These are phyloP conservation scores for Momotus momota DNA, from an alignment of 2,797 vertebrate genomes.

Conservation along the genomic window DNA sequence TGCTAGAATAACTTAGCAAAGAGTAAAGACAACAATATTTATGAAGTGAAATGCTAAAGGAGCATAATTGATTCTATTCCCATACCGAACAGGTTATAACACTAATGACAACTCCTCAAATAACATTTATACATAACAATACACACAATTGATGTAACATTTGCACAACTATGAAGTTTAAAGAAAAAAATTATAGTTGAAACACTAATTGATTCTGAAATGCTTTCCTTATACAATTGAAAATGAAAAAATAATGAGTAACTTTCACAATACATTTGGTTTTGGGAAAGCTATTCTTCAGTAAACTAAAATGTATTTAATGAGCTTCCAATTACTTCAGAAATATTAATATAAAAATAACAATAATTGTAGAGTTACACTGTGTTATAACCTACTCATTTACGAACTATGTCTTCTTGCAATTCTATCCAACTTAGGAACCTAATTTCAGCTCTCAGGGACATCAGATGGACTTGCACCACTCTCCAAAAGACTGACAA, in stretches of 20 bases:
- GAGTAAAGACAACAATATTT: conserved; percentile 36
- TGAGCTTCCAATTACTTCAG: neutral
- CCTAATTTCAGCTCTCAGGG: neutral
- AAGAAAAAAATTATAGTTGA: neutral
- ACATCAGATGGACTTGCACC: neutral
- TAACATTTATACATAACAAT: neutral
- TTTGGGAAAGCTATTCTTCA: neutral
- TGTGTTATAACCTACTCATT: neutral
- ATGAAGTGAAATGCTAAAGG: neutral
- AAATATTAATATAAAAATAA: neutral
- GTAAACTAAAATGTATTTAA: neutral
- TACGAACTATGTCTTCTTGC: neutral
- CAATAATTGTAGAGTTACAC: neutral
- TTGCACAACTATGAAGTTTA: conserved; percentile 2
- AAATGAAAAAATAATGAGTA: neutral
- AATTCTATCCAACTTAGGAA: neutral
- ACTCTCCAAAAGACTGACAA: neutral
- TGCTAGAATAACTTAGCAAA: conserved; percentile 46
- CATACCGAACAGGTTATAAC: neutral
- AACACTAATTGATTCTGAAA: conserved; percentile 17
- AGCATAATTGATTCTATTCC: neutral
- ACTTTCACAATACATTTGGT: neutral
- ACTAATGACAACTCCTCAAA: conserved; percentile 22
- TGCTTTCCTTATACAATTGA: neutral
- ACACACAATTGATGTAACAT: neutral